Conservation (phyloP, 1,140 invertebrate genomes). For the Procambarus clarkii region DNA sequence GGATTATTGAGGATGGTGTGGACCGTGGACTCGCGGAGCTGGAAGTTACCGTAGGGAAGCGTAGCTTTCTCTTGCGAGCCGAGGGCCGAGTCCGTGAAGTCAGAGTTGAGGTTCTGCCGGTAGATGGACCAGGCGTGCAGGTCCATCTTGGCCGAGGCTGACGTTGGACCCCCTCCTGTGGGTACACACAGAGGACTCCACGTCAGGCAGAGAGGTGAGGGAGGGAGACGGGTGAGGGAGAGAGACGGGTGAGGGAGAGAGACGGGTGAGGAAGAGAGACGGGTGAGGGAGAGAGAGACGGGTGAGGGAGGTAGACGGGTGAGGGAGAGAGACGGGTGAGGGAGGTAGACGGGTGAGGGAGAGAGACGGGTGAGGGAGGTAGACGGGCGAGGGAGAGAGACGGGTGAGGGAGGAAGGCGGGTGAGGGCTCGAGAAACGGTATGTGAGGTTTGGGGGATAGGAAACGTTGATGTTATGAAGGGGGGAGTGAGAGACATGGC, state of each 20-base stretch:
- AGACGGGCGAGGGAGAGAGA: too few species aligned
- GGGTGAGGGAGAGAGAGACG: too few species aligned
- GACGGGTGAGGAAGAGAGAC: too few species aligned
- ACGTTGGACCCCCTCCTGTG: not conserved
- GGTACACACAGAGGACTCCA: not conserved
- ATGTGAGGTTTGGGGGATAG: too few species aligned
- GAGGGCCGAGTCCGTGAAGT: constrained; percentile 94
- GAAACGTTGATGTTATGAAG: too few species aligned
- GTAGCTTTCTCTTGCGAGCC: constrained; percentile 93
- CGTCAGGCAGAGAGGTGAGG: not conserved
- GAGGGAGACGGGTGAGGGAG: not conserved
- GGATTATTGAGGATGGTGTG: constrained; percentile 94
- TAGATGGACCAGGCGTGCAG: constrained; percentile 97
- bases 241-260: too few species aligned
- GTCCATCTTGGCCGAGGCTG: constrained; percentile 77
- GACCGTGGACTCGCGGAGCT: constrained; percentile 92
- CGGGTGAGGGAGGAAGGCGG: too few species aligned
- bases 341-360: too few species aligned
- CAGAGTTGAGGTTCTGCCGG: constrained; percentile 95
- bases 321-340: too few species aligned
- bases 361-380: not conserved
- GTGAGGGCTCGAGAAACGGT: too few species aligned
- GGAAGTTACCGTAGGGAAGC: constrained; percentile 94
- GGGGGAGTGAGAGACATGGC: too few species aligned
- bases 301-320: too few species aligned